Percentiles rank a stretch among this genome's conserved stretches.
Evolutionary conservation across 2,113 vertebrate species (phyloP).

Genomic region (Taurulus bubalis): DNA sequence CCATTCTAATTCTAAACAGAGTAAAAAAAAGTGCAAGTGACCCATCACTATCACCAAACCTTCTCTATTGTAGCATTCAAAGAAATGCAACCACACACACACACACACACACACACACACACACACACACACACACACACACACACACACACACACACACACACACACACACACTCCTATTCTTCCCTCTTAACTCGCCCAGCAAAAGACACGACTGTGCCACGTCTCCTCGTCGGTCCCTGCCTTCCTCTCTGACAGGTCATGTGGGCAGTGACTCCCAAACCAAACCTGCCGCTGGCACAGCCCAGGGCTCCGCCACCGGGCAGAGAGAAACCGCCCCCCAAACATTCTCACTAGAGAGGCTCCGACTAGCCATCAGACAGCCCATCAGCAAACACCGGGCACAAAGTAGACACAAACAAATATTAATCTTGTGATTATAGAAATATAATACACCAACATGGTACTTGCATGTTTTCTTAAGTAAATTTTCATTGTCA

Average conservation of each 20-base stretch:
- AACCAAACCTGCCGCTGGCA: constrained; percentile 61
- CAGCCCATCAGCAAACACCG: constrained; percentile 5
- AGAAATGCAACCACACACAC: constrained; percentile 5
- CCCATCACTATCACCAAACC: background rate
- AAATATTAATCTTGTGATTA: background rate
- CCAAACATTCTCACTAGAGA: constrained; percentile 37
- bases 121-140: background rate
- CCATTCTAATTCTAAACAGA: background rate
- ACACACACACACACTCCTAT: too few species aligned
- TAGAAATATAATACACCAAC: background rate
- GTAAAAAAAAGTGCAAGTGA: background rate
- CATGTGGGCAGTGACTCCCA: constrained; percentile 46
- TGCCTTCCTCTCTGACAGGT: constrained; percentile 50
- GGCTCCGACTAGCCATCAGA: constrained; percentile 31
- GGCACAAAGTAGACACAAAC: constrained; percentile 2
- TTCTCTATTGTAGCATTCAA: constrained; percentile 27
- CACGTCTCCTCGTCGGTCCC: constrained; percentile 33
- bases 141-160: constrained; percentile 8
- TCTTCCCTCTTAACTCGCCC: constrained; percentile 12
- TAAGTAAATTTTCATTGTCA: background rate
- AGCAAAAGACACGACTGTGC: constrained; percentile 27
- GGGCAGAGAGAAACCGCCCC: constrained; percentile 49
- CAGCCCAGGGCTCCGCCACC: constrained; percentile 64
- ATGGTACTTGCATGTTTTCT: background rate
- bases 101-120: constrained; percentile 6